Base-by-base conservation (phyloP, 2,888 invertebrate genomes). In the Oscheius sp. region DNA sequence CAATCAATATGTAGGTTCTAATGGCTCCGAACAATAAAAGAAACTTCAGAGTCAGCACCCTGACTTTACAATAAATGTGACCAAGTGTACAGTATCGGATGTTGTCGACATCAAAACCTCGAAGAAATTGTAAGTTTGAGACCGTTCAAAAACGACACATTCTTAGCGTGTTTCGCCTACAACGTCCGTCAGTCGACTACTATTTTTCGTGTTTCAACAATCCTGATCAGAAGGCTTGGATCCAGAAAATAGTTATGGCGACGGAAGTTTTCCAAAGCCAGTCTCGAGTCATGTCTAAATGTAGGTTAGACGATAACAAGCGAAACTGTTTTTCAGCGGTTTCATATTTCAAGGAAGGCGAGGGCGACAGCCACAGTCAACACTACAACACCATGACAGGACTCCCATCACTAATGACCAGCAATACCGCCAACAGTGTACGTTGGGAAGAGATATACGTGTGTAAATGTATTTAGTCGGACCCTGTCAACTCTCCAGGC, bases 51-150 rank as follows among this genome's bases (percentile, higher is more conserved):
- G 81, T 4, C 83, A 83, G 60, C 71, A 81, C 21, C 82, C 86
- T 4, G 85, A 88, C 35, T 78, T 88, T 60, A 76, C 78, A 7
- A 81, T 87, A 66, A 83, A 84, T 53, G 72, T 87, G 51, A 60
- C 77, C 7, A 77, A 80, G 53, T 83, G 82, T 65, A 78, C 78
- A 13, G 76, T 88, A 21, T 79, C 79, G 13, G 84, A 77, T 10
- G 75, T 76, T n/a, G 77, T 84, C 7, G 80, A 85, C 59, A 73
- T 87, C 74, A 84, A 84, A 63, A 88, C 87, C 1, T 82, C 84
- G 42, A 88, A 88, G 70, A 87, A 88, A 75, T 80, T 84, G 86
- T 87, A 58, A 77, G 80, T 74, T 48, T 37, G 11, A n/a, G 32
- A 42, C 21, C 21, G n/a, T 33, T 21, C 21, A 21, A 33, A 60